A percentile compares a stretch with the other conserved stretches of the same genome.
phyloP scores from a whole-genome alignment of 2,888 invertebrate species.

The Monopis laevigella region DNA sequence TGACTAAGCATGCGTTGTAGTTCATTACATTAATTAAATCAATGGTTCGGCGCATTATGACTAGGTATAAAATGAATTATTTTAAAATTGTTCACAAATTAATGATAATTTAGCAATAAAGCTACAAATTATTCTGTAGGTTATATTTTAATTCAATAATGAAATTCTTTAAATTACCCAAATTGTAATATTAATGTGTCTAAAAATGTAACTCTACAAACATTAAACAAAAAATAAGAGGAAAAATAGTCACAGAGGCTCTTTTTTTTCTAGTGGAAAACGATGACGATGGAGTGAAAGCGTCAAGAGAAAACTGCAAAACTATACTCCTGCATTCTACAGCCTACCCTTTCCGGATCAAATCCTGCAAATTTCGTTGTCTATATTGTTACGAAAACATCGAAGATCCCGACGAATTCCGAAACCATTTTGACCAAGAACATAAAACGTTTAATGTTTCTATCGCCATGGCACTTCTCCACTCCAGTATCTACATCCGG shows the following conservation, averaged over 20 bases:
- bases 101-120: too few relatives aligned
- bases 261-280: conserved; percentile 28
- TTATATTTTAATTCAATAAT: too few relatives aligned
- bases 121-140: too few relatives aligned
- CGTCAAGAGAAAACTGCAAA: conserved; percentile 26
- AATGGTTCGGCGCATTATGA: too few relatives aligned
- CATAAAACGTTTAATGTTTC: conserved; percentile 21
- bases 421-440: conserved; percentile 28
- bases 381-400: conserved; percentile 28
- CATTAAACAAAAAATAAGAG: too few relatives aligned
- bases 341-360: conserved; percentile 33
- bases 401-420: conserved; percentile 25
- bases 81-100: too few relatives aligned
- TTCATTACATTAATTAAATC: too few relatives aligned
- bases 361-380: conserved; percentile 25
- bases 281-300: conserved; percentile 28
- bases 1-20: conserved; percentile 38
- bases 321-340: conserved; percentile 28
- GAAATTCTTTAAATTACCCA: too few relatives aligned
- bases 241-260: conserved; percentile 26
- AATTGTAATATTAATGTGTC: too few relatives aligned
- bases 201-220: too few relatives aligned
- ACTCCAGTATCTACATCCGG: conserved; percentile 31
- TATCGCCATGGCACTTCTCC: conserved; percentile 24
- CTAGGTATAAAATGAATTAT: too few relatives aligned